These are phyloP conservation scores for Bufotes viridis DNA, from an alignment of 2,797 vertebrate genomes.

Conservation along the genomic window DNA sequence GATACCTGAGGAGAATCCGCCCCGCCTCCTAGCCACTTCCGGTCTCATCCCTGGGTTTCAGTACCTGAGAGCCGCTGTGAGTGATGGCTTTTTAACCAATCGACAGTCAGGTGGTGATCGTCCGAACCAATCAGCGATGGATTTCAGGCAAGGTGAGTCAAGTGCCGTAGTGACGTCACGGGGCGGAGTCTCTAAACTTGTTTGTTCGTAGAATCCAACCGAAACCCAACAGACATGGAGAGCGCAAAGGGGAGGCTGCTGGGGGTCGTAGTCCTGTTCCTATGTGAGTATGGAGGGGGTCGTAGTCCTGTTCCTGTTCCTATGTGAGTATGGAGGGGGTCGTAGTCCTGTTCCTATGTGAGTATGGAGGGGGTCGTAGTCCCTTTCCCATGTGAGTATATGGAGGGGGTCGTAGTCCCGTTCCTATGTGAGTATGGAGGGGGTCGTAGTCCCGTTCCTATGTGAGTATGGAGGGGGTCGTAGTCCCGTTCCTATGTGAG, in stretches of 20 bases:
- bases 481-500: not conserved
- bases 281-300: not conserved
- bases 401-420: not conserved
- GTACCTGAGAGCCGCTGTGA: too few relatives aligned
- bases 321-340: not conserved
- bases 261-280: not conserved
- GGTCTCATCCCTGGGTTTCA: too few relatives aligned
- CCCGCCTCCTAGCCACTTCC: too few relatives aligned
- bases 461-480: not conserved
- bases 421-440: too few relatives aligned
- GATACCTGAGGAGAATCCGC: too few relatives aligned
- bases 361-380: not conserved
- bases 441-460: not conserved
- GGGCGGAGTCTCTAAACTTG: not conserved
- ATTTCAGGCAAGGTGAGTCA: too few relatives aligned
- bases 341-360: too few relatives aligned
- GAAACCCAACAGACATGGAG: not conserved
- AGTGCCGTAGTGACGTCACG: too few relatives aligned
- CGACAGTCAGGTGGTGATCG: too few relatives aligned
- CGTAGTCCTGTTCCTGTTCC: not conserved
- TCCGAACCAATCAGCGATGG: too few relatives aligned
- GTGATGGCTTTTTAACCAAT: too few relatives aligned
- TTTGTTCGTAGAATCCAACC: conserved; percentile 34
- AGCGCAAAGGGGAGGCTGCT: not conserved
- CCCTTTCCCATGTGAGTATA: not conserved